These are phyloP conservation scores for Microcebus griseorufus DNA, from an alignment of 2,113 vertebrate genomes.

Conservation along the genomic window DNA sequence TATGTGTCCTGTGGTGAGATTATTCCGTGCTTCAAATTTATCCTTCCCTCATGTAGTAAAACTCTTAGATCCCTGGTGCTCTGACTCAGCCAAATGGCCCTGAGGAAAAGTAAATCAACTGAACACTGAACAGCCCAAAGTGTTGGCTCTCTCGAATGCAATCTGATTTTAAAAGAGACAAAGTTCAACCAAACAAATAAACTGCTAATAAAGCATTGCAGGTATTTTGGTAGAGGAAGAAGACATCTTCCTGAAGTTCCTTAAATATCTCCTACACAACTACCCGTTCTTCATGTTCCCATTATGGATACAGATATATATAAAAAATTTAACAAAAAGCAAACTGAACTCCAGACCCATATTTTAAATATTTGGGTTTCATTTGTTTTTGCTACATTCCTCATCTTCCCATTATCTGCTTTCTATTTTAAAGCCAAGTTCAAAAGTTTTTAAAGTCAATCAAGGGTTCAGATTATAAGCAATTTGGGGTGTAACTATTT, in stretches of 20 bases:
- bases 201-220: background rate
- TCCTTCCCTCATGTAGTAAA: background rate
- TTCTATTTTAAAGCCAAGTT: slow-evolving; percentile 14
- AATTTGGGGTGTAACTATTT: background rate
- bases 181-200: background rate
- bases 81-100: background rate
- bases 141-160: background rate
- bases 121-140: background rate
- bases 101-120: background rate
- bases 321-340: slow-evolving; percentile 12
- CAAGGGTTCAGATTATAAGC: background rate
- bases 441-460: background rate
- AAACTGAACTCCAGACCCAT: background rate
- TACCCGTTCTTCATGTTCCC: background rate
- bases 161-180: slow-evolving; percentile 26
- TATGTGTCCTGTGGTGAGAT: background rate
- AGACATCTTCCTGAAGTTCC: background rate
- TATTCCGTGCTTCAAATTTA: background rate
- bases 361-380: background rate
- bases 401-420: background rate
- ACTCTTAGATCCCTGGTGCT: background rate
- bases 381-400: background rate
- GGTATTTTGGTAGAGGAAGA: background rate
- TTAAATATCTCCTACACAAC: background rate
- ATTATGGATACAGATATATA: background rate